Evolutionary conservation across 35 echinoderm and acorn worm genomes (phyloP), one percentile per base, ranked within the genome.

Genomic region (Chiridota heheva): DNA sequence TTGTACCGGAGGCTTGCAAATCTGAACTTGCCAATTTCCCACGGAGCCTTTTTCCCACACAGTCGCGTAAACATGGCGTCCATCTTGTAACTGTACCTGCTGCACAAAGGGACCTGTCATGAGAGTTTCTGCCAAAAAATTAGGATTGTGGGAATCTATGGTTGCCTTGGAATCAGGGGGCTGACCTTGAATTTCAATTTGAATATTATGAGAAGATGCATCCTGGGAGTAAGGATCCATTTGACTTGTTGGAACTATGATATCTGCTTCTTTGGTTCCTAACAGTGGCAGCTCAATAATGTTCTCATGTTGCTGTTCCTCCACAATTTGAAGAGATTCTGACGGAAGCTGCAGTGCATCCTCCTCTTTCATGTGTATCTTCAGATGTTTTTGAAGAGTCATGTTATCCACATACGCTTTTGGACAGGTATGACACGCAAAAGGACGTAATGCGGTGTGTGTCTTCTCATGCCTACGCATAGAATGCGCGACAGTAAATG

Each of bases 391-490:
- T 28, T 71, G 40, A 4, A 91, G 82, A 25, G 73, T 60, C 13
- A 57, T 67, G 34, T 74, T 74, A 48, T 86, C 74, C 15, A 58
- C 72, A 67, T 77, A 91, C 1, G 82, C 57, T 37, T 78, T 76
- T 5, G 72, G 48, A 36, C 89, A 91, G 17, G 86, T 61, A 15
- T 78, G 60, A 51, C 89, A 91, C 7, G 55, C 72, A 64, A 63
- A 91, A 2, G 63, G 65, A 27, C 69, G 77, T 4, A 86, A 66
- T 40, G 60, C 64, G 16, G 74, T 49, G 66, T 91, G 89, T 15
- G 89, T 91, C 22, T 73, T 63, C 42, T 79, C 76, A 53, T 91
- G 89, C 0, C 81, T 70, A 40, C 86, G 77, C 87, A 86, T 72
- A 13, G 81, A 70, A 42, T 83, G 75, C 18, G 62, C 61, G 1